phyloP scores from a whole-genome alignment of 2,888 invertebrate species.

The Auanema freiburgensis region DNA sequence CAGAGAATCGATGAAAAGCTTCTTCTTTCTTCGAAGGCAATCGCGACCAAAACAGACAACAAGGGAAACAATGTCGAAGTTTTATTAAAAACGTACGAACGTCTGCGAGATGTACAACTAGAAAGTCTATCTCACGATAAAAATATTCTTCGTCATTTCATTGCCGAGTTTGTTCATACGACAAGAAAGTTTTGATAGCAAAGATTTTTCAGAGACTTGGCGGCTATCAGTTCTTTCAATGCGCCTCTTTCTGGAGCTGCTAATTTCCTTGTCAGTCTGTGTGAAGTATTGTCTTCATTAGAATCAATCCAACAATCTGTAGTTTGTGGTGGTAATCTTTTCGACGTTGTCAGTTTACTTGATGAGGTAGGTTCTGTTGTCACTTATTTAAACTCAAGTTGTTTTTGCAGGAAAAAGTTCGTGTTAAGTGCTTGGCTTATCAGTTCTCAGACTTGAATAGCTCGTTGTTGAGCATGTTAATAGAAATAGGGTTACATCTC shows the following conservation, averaged over 20 bases:
- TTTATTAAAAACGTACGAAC: conserved; percentile 23
- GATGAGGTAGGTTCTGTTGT: conserved; percentile 6
- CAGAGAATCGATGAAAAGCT: background rate
- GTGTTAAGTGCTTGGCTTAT: background rate
- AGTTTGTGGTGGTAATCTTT: conserved; percentile 25
- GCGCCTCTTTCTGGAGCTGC: conserved; percentile 39
- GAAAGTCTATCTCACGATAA: conserved; percentile 16
- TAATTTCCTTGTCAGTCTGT: conserved; percentile 33
- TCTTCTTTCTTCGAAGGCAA: too few relatives aligned
- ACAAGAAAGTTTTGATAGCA: too few relatives aligned
- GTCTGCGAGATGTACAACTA: conserved; percentile 22
- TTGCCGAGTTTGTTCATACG: conserved; percentile 4
- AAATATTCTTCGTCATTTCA: conserved; percentile 25
- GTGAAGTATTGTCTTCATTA: conserved; percentile 21
- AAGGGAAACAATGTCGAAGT: conserved; percentile 15
- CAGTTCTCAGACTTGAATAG: too few relatives aligned
- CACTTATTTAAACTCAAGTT: background rate
- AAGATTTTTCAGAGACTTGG: conserved; percentile 32
- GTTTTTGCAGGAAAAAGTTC: background rate
- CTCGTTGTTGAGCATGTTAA: too few relatives aligned
- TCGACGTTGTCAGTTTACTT: conserved; percentile 2
- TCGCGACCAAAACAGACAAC: background rate
- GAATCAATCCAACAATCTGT: conserved; percentile 25
- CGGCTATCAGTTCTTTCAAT: conserved; percentile 38
- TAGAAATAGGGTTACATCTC: too few relatives aligned